phyloP scores from a whole-genome alignment of 1,140 invertebrate genomes.

The Drosophila tani region DNA sequence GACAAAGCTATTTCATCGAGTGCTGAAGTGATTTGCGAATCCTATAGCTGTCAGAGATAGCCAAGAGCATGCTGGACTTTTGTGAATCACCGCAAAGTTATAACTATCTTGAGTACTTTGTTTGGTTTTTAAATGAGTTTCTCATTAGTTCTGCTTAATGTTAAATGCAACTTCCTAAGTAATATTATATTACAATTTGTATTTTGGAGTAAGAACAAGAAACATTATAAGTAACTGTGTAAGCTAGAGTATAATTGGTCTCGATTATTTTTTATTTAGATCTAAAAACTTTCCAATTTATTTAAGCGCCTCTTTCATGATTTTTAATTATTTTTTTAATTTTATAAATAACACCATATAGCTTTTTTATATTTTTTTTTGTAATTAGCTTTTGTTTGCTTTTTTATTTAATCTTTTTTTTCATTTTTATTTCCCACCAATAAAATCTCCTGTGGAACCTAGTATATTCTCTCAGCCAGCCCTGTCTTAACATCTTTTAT shows the following conservation, averaged over 20 bases:
- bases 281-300: too few species aligned
- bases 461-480: background rate
- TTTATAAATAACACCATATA: too few species aligned
- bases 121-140: background rate
- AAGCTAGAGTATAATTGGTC: too few species aligned
- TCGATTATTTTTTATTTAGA: too few species aligned
- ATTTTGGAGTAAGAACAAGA: too few species aligned
- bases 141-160: background rate
- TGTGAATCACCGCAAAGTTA: conserved; percentile 9
- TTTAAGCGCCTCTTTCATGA: too few species aligned
- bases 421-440: background rate
- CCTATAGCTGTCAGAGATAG: conserved; percentile 7
- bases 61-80: background rate
- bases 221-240: too few species aligned
- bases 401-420: too few species aligned
- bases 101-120: background rate
- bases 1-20: background rate
- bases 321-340: too few species aligned
- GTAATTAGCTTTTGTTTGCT: too few species aligned
- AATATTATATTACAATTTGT: too few species aligned
- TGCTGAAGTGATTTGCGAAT: conserved; percentile 22
- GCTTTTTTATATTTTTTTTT: too few species aligned
- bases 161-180: background rate
- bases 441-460: background rate
- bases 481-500: conserved; percentile 1